phyloP scores from a whole-genome alignment of 2,888 invertebrate species.

The Apotomis turbidana region DNA sequence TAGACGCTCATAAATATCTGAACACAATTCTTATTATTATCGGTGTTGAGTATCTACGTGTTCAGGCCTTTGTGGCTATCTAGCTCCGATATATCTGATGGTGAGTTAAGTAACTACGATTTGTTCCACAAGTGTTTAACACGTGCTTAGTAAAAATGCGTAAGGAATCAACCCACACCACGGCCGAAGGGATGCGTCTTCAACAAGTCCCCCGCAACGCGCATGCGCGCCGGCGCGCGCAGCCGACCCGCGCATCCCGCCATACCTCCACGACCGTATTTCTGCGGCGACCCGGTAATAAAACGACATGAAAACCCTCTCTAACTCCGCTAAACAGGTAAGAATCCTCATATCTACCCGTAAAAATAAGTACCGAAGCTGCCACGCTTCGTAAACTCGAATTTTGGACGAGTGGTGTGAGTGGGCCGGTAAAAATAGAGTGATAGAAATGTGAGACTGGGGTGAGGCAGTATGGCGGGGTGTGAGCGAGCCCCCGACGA shows the following conservation, averaged over 20 bases:
- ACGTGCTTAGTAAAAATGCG: not conserved
- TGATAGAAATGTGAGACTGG: slow-evolving; percentile 72
- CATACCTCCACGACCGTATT: slow-evolving; percentile 65
- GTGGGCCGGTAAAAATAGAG: slow-evolving; percentile 82
- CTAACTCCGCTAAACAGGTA: slow-evolving; percentile 64
- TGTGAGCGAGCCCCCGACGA: slow-evolving; percentile 76
- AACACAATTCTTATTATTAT: no score
- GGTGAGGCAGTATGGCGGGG: slow-evolving; percentile 83
- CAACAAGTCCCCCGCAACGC: slow-evolving; percentile 42
- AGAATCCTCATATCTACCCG: slow-evolving; percentile 51
- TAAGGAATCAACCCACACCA: slow-evolving; percentile 10
- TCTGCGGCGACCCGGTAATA: slow-evolving; percentile 66
- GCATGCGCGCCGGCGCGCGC: slow-evolving; percentile 60
- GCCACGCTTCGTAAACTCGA: slow-evolving; percentile 48
- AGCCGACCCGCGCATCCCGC: slow-evolving; percentile 65
- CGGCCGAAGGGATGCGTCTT: not conserved
- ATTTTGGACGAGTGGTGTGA: slow-evolving; percentile 70
- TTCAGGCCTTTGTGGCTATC: no score
- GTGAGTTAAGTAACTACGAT: not conserved
- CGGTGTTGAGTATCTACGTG: no score
- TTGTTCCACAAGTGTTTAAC: not conserved
- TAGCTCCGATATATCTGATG: no score
- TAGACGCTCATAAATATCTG: no score
- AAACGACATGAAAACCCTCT: slow-evolving; percentile 70
- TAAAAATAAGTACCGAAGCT: slow-evolving; percentile 37